A percentile compares a stretch with the other conserved stretches of the same genome.
Conservation (phyloP, 1,140 invertebrate genomes). For the Stegodyphus dumicola region DNA sequence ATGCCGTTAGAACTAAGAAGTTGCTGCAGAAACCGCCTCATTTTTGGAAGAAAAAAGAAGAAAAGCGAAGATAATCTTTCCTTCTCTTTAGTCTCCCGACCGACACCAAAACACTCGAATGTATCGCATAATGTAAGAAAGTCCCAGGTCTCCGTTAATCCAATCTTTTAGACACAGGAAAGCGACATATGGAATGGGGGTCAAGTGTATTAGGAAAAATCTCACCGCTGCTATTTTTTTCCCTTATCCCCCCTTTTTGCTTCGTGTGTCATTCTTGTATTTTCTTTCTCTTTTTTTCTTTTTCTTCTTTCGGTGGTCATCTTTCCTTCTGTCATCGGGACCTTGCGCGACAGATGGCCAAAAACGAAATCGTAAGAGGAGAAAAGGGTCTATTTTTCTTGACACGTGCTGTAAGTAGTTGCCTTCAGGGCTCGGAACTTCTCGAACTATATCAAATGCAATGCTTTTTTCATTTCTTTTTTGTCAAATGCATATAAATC, state of each 20-base stretch:
- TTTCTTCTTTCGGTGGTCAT: slow-evolving; percentile 12
- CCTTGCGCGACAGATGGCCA: neutral
- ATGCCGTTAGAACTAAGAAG: no score
- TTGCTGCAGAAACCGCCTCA: no score
- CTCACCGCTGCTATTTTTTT: neutral
- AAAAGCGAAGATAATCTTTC: no score
- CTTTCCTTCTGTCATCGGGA: slow-evolving; percentile 18
- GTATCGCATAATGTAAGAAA: no score
- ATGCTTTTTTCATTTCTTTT: no score
- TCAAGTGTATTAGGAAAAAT: neutral
- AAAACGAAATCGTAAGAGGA: neutral
- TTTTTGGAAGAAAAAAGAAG: no score
- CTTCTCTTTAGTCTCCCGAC: no score
- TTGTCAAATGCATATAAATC: no score
- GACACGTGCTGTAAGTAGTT: neutral
- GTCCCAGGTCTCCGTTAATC: neutral
- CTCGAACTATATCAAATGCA: no score
- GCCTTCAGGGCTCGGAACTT: no score
- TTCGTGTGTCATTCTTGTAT: neutral
- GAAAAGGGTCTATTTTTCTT: neutral
- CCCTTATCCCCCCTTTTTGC: neutral
- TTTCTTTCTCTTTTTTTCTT: neutral
- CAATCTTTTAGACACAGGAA: slow-evolving; percentile 2
- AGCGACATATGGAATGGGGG: slow-evolving; percentile 10
- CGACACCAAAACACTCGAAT: no score